Conservation (phyloP, 2,888 invertebrate species). For the Nephrocerus scutellatus region DNA sequence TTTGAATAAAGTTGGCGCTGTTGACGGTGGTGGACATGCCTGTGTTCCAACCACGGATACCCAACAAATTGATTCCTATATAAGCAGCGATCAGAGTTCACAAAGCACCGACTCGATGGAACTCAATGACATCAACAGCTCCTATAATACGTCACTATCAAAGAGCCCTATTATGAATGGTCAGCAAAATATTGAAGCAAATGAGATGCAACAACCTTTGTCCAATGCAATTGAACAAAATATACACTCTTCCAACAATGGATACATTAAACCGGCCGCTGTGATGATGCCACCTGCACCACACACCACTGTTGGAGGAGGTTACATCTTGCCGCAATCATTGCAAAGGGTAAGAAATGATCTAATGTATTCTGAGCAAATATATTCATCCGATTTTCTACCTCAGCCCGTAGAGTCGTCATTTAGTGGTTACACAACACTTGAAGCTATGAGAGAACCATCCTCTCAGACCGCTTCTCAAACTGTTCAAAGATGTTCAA, state of each 20-base stretch:
- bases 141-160: constrained; percentile 5
- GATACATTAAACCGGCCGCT: constrained; percentile 29
- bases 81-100: constrained; percentile 20
- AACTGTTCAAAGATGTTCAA: constrained; percentile 4
- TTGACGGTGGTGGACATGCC: constrained; percentile 12
- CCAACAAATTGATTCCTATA: constrained; percentile 1
- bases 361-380: background rate
- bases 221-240: constrained; percentile 11
- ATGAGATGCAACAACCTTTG: constrained; percentile 15
- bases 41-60: constrained; percentile 15
- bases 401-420: constrained; percentile 2
- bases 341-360: too few relatives aligned
- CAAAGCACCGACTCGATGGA: constrained; percentile 26
- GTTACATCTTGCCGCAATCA: too few relatives aligned
- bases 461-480: constrained; percentile 15
- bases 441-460: constrained; percentile 27
- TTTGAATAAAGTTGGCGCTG: background rate
- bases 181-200: constrained; percentile 7
- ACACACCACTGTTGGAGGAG: too few relatives aligned
- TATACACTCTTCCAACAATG: constrained; percentile 20
- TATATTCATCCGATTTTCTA: constrained; percentile 2
- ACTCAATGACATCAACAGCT: constrained; percentile 26
- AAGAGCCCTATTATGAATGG: constrained; percentile 6
- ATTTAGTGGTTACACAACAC: constrained; percentile 27
- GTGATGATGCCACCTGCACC: constrained; percentile 19